Percentiles rank a stretch among this genome's conserved stretches.
Conservation (phyloP, 2,113 vertebrate species). For the Jaculus jaculus region DNA sequence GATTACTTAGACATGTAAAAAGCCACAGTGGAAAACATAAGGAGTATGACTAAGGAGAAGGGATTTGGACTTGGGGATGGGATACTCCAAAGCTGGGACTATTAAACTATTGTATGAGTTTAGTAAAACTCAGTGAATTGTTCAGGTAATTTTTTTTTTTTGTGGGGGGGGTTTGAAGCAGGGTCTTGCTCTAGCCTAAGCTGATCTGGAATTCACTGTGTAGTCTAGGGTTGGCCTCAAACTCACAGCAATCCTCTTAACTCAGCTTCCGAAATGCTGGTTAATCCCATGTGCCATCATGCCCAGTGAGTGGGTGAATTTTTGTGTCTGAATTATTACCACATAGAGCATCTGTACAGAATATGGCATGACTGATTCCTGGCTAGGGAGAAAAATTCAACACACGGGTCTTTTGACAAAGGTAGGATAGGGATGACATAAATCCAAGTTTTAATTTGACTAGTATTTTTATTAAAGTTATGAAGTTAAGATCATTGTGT, state of each 20-base stretch:
- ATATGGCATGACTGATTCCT: fast-evolving
- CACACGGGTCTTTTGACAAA: neutral
- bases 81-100: too few species aligned
- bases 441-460: constrained; percentile 36
- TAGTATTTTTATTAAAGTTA: constrained; percentile 36
- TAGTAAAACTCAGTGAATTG: neutral
- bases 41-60: neutral
- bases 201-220: too few species aligned
- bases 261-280: too few species aligned
- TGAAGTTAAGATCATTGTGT: neutral
- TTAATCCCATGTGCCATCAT: too few species aligned
- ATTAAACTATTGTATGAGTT: too few species aligned
- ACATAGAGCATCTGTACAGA: too few species aligned
- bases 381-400: fast-evolving
- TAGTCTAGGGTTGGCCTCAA: too few species aligned
- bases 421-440: neutral
- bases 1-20: fast-evolving
- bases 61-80: neutral
- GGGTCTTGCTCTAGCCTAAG: too few species aligned
- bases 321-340: too few species aligned
- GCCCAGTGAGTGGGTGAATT: neutral
- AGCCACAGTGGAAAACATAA: neutral
- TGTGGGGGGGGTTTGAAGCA: too few species aligned
- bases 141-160: too few species aligned
- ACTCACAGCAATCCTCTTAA: too few species aligned